These are phyloP conservation scores for Panagrolaimus sp. DNA, from an alignment of 1,140 invertebrate species.

Conservation along the genomic window DNA sequence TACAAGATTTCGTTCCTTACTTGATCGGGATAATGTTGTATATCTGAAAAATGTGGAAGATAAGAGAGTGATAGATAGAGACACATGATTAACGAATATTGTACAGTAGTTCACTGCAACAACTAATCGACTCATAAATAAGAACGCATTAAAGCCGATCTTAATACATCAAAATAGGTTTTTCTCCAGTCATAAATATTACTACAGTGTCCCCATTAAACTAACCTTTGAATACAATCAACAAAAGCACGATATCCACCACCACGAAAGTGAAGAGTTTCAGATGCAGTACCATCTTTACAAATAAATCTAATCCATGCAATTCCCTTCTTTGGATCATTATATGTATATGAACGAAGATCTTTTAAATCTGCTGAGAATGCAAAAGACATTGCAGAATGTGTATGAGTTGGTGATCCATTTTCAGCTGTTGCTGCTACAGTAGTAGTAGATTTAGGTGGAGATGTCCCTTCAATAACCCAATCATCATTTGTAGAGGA, in stretches of 20 bases:
- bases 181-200: no score
- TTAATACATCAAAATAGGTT: no score
- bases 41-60: conserved; percentile 26
- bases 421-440: no score
- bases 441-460: conserved; percentile 1
- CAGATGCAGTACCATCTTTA: conserved; percentile 38
- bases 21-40: conserved; percentile 29
- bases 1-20: conserved; percentile 43
- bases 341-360: conserved; percentile 37
- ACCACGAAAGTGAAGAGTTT: conserved; percentile 35
- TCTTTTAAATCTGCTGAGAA: conserved; percentile 31
- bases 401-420: conserved; percentile 7
- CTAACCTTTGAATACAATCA: conserved; percentile 31
- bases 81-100: no score
- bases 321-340: conserved; percentile 26
- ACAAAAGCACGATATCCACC: conserved; percentile 43
- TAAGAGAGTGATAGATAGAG: no score
- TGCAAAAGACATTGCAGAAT: conserved; percentile 28
- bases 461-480: conserved; percentile 42
- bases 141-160: no score
- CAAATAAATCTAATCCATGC: conserved; percentile 42
- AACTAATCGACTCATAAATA: no score
- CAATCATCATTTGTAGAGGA: conserved; percentile 23
- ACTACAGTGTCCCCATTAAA: no score
- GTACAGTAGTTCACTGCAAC: no score